A percentile compares a stretch with the other conserved stretches of the same genome.
Evolutionary conservation across 2,113 vertebrate genomes (phyloP).

Genomic region (Natator depressus): DNA sequence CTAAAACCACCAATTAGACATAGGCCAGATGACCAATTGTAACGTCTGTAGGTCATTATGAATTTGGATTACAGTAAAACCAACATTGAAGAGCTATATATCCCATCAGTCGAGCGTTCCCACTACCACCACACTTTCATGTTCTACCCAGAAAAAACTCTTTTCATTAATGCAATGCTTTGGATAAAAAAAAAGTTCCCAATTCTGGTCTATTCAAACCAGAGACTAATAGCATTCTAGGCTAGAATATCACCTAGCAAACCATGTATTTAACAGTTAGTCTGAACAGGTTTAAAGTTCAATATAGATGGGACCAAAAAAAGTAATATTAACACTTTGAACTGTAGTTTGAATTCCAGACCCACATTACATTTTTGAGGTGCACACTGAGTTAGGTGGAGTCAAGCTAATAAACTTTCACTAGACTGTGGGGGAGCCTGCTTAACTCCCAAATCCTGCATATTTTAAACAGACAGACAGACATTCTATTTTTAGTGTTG

Average conservation of each 20-base stretch:
- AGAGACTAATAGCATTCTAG: background rate
- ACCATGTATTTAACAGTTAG: background rate
- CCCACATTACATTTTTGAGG: background rate
- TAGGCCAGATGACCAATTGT: background rate
- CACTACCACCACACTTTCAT: background rate
- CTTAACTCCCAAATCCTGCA: background rate
- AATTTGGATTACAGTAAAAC: background rate
- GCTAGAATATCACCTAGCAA: background rate
- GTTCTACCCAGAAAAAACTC: background rate
- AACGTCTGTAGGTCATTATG: background rate
- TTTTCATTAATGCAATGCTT: background rate
- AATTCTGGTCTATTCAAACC: background rate
- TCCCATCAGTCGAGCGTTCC: background rate
- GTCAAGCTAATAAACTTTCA: background rate
- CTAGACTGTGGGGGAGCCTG: accelerated
- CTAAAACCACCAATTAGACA: background rate
- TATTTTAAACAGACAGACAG: background rate
- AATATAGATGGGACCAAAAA: background rate
- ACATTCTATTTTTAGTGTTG: background rate
- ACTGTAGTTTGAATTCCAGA: background rate
- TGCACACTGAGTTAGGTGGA: background rate
- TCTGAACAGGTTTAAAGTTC: background rate
- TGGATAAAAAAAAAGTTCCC: background rate
- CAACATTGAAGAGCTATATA: background rate
- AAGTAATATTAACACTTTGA: background rate